Evolutionary conservation across 2,797 vertebrate genomes (phyloP).

Genomic region (Channa striata): DNA sequence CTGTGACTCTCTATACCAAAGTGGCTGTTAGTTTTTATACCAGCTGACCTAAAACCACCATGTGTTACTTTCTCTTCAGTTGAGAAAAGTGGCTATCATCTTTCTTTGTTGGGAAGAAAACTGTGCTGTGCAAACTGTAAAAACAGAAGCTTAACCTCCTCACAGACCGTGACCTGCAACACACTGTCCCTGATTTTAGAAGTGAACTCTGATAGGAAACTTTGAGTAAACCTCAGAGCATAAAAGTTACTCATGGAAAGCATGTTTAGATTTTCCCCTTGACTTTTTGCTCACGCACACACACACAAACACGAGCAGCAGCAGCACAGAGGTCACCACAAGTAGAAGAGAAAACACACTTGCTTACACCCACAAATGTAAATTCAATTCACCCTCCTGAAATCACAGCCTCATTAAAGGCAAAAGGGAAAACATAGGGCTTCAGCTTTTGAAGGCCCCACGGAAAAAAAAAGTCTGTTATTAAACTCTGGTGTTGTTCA

Average conservation of each 20-base stretch:
- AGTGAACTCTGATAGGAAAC: conserved; percentile 58
- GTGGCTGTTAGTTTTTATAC: not conserved
- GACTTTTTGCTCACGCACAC: conserved; percentile 40
- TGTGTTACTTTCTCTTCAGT: not conserved
- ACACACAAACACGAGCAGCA: not conserved
- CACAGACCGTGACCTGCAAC: not conserved
- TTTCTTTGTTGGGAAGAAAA: conserved; percentile 14
- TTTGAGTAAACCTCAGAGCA: conserved; percentile 58
- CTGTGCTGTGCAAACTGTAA: conserved; percentile 13
- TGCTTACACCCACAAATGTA: conserved; percentile 1
- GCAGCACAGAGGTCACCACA: conserved; percentile 13
- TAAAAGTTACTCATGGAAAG: conserved; percentile 68
- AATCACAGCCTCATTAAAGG: conserved; percentile 5
- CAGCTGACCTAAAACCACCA: conserved; percentile 1
- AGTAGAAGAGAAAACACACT: conserved; percentile 8
- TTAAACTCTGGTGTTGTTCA: conserved; percentile 13
- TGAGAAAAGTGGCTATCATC: conserved; percentile 1
- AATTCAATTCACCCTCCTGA: conserved; percentile 11
- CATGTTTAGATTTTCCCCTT: conserved; percentile 59
- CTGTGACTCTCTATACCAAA: conserved; percentile 19
- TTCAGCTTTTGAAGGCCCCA: conserved; percentile 4
- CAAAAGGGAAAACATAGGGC: conserved; percentile 8
- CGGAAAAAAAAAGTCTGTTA: conserved; percentile 37
- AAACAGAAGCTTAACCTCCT: conserved; percentile 26
- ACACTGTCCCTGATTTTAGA: conserved; percentile 30